A percentile compares a stretch with the other conserved stretches of the same genome.
These are phyloP conservation scores for Brachypodius melanocephalos DNA, from an alignment of 2,113 vertebrate species.

Conservation along the genomic window DNA sequence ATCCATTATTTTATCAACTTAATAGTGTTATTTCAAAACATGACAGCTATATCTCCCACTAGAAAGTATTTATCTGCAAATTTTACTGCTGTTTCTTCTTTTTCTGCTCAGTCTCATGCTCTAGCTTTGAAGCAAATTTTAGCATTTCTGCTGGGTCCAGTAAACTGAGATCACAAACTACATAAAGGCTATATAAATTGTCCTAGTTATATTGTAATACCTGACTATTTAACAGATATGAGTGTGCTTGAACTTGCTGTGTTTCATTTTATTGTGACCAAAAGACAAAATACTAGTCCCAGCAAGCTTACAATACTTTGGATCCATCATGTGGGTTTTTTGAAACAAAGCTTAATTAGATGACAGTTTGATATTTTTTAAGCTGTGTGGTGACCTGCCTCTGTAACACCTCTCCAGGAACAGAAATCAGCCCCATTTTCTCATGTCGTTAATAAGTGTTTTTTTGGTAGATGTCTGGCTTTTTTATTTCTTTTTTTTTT, in stretches of 20 bases:
- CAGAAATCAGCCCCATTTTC: not conserved
- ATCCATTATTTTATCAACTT: not conserved
- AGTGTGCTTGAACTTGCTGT: not conserved
- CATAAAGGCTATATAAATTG: not conserved
- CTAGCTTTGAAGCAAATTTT: not conserved
- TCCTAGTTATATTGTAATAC: not conserved
- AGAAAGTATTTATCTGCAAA: not conserved
- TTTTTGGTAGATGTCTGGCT: not conserved
- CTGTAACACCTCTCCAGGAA: not conserved
- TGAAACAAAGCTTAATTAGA: not conserved
- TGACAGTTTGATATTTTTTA: not conserved
- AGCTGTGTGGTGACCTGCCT: rapidly evolving
- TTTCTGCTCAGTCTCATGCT: not conserved
- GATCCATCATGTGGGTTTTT: not conserved
- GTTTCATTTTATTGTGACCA: not conserved
- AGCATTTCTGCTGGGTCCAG: not conserved
- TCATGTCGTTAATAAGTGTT: not conserved
- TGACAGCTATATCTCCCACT: not conserved
- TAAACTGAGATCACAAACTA: not conserved
- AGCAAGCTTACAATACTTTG: not conserved
- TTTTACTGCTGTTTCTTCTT: not conserved
- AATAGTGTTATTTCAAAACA: not conserved
- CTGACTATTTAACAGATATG: not conserved
- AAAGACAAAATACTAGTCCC: not conserved
- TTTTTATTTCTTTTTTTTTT: not conserved